Percentiles rank a stretch among this genome's conserved stretches.
phyloP scores from a whole-genome alignment of 2,888 invertebrate genomes.

The Andrena bucephala region DNA sequence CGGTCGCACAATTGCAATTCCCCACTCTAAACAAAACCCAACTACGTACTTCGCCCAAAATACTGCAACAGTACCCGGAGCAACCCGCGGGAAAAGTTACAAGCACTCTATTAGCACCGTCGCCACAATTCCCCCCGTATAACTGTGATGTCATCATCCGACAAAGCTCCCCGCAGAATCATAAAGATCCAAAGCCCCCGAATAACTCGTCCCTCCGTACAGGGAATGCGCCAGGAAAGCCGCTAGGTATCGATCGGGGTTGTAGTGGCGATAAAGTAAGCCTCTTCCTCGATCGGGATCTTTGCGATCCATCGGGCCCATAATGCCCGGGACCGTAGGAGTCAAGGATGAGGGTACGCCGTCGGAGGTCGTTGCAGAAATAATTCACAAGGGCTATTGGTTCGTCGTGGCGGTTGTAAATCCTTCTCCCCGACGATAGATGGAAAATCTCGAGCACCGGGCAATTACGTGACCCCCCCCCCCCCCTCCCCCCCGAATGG shows the following conservation, averaged over 20 bases:
- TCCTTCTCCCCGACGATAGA: slow-evolving; percentile 11
- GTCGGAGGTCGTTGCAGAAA: slow-evolving; percentile 45
- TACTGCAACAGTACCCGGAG: not conserved
- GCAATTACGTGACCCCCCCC: slow-evolving; percentile 20
- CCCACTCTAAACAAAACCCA: too few species aligned
- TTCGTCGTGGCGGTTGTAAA: slow-evolving; percentile 38
- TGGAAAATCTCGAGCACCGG: slow-evolving; percentile 23
- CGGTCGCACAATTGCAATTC: too few species aligned
- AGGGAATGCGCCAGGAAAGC: not conserved
- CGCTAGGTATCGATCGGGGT: not conserved
- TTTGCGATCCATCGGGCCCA: slow-evolving; percentile 21
- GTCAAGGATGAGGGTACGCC: slow-evolving; percentile 39
- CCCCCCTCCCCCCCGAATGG: not conserved
- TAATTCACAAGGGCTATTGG: slow-evolving; percentile 39
- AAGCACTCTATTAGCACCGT: not conserved
- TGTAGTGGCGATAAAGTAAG: slow-evolving; percentile 8
- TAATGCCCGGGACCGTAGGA: slow-evolving; percentile 28
- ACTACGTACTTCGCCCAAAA: too few species aligned
- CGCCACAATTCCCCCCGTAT: not conserved
- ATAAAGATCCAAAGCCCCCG: not conserved
- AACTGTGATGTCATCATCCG: not conserved
- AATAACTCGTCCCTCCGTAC: not conserved
- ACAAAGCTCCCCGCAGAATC: not conserved
- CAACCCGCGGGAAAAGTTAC: not conserved
- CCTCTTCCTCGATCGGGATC: slow-evolving; percentile 4